These are phyloP conservation scores for Amphiura filiformis DNA, from an alignment of 35 echinoderm and acorn worm genomes.

Conservation along the genomic window DNA sequence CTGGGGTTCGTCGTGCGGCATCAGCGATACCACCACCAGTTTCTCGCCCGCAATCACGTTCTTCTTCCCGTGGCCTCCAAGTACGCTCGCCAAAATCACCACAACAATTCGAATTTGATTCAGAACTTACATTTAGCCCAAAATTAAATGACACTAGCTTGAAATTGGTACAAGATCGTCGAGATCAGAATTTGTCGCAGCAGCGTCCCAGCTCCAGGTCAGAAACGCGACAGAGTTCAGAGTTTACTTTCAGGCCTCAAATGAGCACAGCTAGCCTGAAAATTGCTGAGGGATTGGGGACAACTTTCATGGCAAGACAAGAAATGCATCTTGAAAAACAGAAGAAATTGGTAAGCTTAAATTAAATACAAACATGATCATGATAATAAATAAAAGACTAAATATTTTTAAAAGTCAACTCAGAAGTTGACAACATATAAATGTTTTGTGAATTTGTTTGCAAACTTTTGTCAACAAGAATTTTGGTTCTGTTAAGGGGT, in stretches of 20 bases:
- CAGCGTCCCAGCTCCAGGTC: conserved; percentile 9
- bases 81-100: too few species aligned
- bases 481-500: too few species aligned
- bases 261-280: conserved; percentile 87
- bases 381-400: neutral
- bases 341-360: conserved; percentile 76
- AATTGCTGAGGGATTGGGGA: conserved; percentile 79
- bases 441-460: neutral
- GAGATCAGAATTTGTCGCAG: conserved; percentile 25
- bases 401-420: neutral
- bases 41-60: neutral
- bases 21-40: neutral
- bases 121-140: conserved; percentile 78
- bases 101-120: conserved; percentile 26
- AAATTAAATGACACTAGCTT: conserved; percentile 84
- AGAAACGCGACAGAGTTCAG: conserved; percentile 11
- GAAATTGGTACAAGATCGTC: conserved; percentile 54
- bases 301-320: conserved; percentile 93
- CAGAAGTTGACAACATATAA: neutral
- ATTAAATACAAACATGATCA: neutral
- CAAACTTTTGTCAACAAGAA: too few species aligned
- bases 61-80: neutral
- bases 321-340: conserved; percentile 87
- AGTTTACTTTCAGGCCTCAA: conserved; percentile 92
- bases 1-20: conserved; percentile 13